A percentile compares a stretch with the other conserved stretches of the same genome.
These are phyloP conservation scores for Grallaria varia DNA, from an alignment of 2,113 vertebrate genomes.

Conservation along the genomic window DNA sequence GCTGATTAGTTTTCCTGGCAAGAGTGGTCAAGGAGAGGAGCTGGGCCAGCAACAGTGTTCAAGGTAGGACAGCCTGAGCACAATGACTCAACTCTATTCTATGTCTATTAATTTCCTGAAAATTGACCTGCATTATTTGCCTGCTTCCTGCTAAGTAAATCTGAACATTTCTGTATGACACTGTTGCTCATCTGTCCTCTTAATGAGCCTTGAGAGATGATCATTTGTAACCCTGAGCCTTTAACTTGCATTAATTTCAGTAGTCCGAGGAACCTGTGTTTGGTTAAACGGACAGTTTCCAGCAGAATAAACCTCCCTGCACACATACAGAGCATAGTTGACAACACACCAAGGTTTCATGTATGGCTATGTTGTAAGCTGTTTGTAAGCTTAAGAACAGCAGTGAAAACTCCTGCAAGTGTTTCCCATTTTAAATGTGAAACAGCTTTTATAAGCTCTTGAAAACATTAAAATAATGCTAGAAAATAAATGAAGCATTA, in stretches of 20 bases:
- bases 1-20: fast-evolving
- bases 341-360: neutral
- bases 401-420: neutral
- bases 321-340: neutral
- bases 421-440: neutral
- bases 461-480: neutral
- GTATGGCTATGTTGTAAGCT: neutral
- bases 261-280: neutral
- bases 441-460: neutral
- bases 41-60: neutral
- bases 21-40: neutral
- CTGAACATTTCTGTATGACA: neutral
- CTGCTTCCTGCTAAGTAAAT: neutral
- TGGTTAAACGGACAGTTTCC: neutral
- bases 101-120: neutral
- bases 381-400: neutral
- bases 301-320: neutral
- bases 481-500: conserved; percentile 22
- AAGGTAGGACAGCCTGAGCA: neutral
- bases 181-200: neutral
- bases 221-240: neutral
- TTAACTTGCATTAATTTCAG: neutral
- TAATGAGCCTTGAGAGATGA: neutral
- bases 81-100: neutral
- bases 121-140: neutral